Conservation (phyloP, 1,140 invertebrate species). For the Adelges cooleyi region DNA sequence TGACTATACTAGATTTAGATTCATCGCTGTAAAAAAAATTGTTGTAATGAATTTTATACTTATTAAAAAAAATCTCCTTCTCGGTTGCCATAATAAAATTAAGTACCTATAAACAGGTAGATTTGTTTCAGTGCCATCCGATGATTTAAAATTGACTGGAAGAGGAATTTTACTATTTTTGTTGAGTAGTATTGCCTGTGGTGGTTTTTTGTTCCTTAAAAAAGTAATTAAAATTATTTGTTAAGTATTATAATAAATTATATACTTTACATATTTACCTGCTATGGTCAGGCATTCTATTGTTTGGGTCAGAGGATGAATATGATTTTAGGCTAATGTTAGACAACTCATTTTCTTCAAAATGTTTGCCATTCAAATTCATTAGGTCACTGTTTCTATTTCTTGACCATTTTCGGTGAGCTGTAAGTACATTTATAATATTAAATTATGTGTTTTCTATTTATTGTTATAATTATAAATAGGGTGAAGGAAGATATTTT, state of each 20-base stretch:
- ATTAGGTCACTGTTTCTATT: background rate
- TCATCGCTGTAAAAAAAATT: background rate
- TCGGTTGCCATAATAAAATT: too few species aligned
- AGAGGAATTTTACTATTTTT: constrained; percentile 25
- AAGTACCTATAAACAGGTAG: background rate
- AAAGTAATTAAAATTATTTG: background rate
- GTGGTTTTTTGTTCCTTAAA: constrained; percentile 18
- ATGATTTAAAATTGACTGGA: background rate
- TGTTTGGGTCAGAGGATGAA: constrained; percentile 20
- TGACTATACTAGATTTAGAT: background rate
- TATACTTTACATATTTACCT: background rate
- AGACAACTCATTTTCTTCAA: constrained; percentile 19
- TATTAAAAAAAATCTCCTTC: too few species aligned
- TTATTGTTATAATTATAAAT: too few species aligned
- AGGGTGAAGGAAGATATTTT: too few species aligned
- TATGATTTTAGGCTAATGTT: constrained; percentile 1
- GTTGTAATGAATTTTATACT: too few species aligned
- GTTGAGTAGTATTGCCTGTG: background rate
- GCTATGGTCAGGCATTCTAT: constrained; percentile 15
- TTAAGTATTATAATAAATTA: too few species aligned
- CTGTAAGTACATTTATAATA: background rate
- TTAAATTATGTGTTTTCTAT: too few species aligned
- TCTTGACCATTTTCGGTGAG: constrained; percentile 2
- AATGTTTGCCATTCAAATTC: constrained; percentile 10
- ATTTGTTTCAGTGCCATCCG: constrained; percentile 3